A percentile compares a stretch with the other conserved stretches of the same genome.
phyloP scores from a whole-genome alignment of 2,888 invertebrate species.

The Netelia virgata region DNA sequence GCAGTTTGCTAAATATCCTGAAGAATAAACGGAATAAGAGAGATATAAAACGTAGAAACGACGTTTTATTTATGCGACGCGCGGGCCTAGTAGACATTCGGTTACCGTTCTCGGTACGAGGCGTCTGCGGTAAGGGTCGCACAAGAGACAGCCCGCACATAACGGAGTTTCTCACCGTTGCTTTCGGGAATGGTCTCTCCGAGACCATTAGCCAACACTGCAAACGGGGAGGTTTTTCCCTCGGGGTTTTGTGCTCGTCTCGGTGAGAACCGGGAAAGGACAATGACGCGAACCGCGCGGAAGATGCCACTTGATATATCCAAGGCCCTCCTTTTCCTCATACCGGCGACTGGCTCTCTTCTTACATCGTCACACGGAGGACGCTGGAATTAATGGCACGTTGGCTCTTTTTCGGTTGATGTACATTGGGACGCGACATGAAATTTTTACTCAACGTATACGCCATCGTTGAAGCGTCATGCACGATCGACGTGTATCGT shows the following conservation, averaged over 20 bases:
- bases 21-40: neutral
- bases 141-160: constrained; percentile 69
- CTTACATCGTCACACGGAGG: constrained; percentile 34
- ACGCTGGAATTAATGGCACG: neutral
- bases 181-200: constrained; percentile 68
- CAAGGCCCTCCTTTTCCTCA: neutral
- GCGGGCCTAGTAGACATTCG: constrained; percentile 70
- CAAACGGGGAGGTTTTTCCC: constrained; percentile 57
- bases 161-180: constrained; percentile 69
- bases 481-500: neutral
- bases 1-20: neutral
- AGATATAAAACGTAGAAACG: constrained; percentile 35
- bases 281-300: constrained; percentile 53
- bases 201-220: constrained; percentile 72
- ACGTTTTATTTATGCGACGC: constrained; percentile 72
- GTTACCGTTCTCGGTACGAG: constrained; percentile 48
- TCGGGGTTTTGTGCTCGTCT: constrained; percentile 59
- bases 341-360: constrained; percentile 11
- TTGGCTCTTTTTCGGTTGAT: constrained; percentile 9
- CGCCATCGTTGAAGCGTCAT: neutral
- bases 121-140: constrained; percentile 59
- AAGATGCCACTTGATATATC: constrained; percentile 65
- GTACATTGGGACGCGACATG: constrained; percentile 1
- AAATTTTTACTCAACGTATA: constrained; percentile 19
- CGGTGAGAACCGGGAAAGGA: constrained; percentile 57